Base-by-base conservation (phyloP, 2,113 vertebrate species). In the Pachypanchax playfairii region DNA sequence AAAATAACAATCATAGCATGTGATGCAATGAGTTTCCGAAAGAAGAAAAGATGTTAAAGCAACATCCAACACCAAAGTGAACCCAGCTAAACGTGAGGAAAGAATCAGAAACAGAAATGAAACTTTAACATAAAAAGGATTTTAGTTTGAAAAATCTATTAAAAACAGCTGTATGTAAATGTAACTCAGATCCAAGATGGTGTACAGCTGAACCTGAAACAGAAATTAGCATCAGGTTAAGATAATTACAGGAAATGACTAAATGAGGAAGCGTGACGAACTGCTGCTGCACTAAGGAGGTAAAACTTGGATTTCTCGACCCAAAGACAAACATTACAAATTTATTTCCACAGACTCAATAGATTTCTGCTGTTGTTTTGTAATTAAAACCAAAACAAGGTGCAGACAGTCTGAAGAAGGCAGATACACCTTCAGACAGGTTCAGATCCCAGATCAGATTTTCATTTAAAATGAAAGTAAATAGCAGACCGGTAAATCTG, bases 201-300 rank as follows among this genome's bases (percentile, higher is more conserved):
- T 35, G 4, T 35, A 63, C 20, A 66, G 9, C 39, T 29, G 10
- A 5, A 46, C 44, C 44, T 39, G n/a, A 59, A 75, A 47, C 17
- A 49, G 22, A 24, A 21, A 3, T 8, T 3, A 39, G 21, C 14
- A 62, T 3, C 4, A 49, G 41, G 36, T 21, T 1, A 25, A 66
- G 52, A 22, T 51, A 64, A 28, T 54, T 41, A 21, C 14, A 50
- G 28, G 48, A 54, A 39, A 63, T 53, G 44, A 53, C 1, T 22
- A 43, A 29, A 53, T 48, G 36, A 55, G 43, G 29, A 36, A 20
- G 72, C 4, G 53, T 62, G 54, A 22, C 41, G 58, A 20, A 5
- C 67, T 51, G 73, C 69, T 57, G 62, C 80, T 81, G 80, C 71
- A 71, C 54, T 22, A 43, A 83, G 80, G 74, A 80, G 77, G 0